Evolutionary conservation across 2,888 invertebrate species (phyloP), one percentile per base, ranked within the genome.

Genomic region (Meiosimyza platycephala): DNA sequence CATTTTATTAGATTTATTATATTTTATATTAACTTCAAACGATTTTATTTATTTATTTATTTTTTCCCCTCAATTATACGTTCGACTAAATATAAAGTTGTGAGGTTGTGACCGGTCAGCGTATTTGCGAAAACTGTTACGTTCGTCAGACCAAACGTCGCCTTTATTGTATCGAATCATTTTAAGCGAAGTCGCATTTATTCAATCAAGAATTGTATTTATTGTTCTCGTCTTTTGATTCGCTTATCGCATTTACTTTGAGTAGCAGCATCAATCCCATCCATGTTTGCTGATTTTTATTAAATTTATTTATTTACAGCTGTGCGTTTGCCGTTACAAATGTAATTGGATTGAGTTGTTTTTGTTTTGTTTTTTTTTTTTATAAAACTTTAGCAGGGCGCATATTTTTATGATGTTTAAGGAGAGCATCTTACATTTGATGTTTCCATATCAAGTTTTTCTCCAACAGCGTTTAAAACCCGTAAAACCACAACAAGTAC

Each of bases 1-100:
- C 80, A 81, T 81, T 57, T 50, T 76, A 22, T 76, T 76, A 74
- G 12, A 73, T 71, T 40, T 40, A 1, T 40, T 40, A 2, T 40
- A 1, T 40, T 40, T 9, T 40, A 7, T 40, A 40, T 6, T 1
- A 40, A 22, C n/a, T 40, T 40, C 40, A 40, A 40, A 40, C 40
- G 40, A 52, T 15, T 28, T 60, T 11, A 59, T 50, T 18, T 47
- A 16, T 18, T 22, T 18, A 7, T 22, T 22, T 22, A 22, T 48
- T 16, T 59, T 59, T 57, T 57, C 22, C 22, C 57, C 48, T 50
- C 47, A 57, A 68, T 18, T 48, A 18, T 48, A 22, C 18, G 48
- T 16, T 33, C 18, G 60, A 69, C 55, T 60, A 33, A 67, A 55
- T 52, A 47, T 16, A 57, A 40, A 40, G 9, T 67, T 63, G 9